A percentile compares a stretch with the other conserved stretches of the same genome.
Conservation (phyloP, 2,888 invertebrate species). For the Drosophila tripunctata region DNA sequence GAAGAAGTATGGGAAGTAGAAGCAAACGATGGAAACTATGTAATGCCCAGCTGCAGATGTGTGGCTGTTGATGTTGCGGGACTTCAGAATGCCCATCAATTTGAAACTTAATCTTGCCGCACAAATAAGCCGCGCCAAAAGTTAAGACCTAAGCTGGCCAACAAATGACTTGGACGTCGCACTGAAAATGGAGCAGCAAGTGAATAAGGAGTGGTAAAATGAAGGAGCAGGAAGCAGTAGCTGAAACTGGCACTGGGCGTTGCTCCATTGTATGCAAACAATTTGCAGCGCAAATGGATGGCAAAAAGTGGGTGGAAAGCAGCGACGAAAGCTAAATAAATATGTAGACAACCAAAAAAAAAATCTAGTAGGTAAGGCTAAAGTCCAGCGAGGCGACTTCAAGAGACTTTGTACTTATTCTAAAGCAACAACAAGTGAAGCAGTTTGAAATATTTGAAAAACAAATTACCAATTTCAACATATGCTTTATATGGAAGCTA, state of each 20-base stretch:
- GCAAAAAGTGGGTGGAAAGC: slow-evolving; percentile 14
- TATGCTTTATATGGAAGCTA: no score
- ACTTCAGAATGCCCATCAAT: slow-evolving; percentile 72
- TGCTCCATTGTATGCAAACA: slow-evolving; percentile 72
- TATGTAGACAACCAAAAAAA: slow-evolving; percentile 20
- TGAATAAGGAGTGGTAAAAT: not conserved
- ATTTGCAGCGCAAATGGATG: slow-evolving; percentile 69
- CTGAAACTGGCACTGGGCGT: slow-evolving; percentile 23
- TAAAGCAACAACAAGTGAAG: no score
- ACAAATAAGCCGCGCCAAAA: slow-evolving; percentile 77
- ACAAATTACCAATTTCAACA: no score
- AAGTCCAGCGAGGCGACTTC: no score
- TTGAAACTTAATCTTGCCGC: slow-evolving; percentile 78
- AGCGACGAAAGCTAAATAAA: slow-evolving; percentile 13
- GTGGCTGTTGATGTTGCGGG: not conserved
- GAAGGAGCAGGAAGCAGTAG: not conserved
- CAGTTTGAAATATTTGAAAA: no score
- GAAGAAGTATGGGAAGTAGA: not conserved
- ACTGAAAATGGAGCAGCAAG: not conserved
- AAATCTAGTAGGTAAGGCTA: slow-evolving; percentile 10
- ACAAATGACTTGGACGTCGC: slow-evolving; percentile 30
- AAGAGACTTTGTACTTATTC: no score
- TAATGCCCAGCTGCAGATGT: not conserved
- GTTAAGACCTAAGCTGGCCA: slow-evolving; percentile 65
- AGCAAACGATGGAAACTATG: slow-evolving; percentile 31